Conservation (phyloP, 2,797 vertebrate genomes). For the Microctenopoma lineatum region DNA sequence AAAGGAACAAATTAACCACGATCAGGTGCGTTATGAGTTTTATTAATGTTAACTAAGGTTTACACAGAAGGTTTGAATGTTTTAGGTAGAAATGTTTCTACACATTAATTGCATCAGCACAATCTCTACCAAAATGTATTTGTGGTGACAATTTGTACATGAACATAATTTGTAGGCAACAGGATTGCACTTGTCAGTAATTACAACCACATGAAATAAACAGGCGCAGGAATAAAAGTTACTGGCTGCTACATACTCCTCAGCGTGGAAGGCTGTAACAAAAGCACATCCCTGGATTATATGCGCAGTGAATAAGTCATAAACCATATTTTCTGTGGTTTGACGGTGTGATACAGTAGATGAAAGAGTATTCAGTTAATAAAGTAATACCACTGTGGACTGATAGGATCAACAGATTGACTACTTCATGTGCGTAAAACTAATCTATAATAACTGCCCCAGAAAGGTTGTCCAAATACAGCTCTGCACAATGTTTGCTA, state of each 20-base stretch:
- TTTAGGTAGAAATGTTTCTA: neutral
- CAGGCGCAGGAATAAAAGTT: neutral
- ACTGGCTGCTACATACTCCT: neutral
- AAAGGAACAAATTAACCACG: neutral
- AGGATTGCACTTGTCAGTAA: too few relatives aligned
- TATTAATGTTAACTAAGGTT: neutral
- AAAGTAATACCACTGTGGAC: neutral
- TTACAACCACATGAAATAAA: neutral
- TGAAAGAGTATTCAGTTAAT: neutral
- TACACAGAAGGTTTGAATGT: neutral
- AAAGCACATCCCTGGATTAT: neutral
- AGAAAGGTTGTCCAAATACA: conserved; percentile 61
- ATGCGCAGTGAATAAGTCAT: neutral
- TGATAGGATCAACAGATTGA: conserved; percentile 13
- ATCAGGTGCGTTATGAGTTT: neutral
- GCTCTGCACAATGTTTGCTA: conserved; percentile 59
- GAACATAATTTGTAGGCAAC: too few relatives aligned
- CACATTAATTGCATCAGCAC: neutral
- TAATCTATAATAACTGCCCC: conserved; percentile 61
- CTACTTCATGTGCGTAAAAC: conserved; percentile 18
- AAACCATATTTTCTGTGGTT: neutral
- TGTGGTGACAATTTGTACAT: too few relatives aligned
- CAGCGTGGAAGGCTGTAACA: conserved; percentile 6
- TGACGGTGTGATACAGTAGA: neutral
- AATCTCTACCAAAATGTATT: too few relatives aligned